Conservation (phyloP, 2,888 invertebrate species). For the Euzophera pinguis region DNA sequence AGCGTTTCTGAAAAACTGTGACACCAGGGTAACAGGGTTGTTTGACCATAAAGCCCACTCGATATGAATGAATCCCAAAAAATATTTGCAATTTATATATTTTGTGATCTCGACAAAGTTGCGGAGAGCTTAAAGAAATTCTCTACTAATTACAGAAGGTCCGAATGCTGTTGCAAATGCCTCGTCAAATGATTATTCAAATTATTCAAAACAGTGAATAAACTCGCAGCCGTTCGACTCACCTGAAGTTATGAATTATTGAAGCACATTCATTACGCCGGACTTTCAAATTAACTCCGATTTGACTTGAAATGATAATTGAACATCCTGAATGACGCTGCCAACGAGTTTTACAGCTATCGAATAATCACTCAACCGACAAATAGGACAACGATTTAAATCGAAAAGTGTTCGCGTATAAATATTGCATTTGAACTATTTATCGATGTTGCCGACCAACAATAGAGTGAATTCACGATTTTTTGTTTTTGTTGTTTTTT, state of each 20-base stretch:
- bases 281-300: constrained; percentile 22
- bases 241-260: constrained; percentile 42
- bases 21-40: too few relatives aligned
- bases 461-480: too few relatives aligned
- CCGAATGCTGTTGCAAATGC: constrained; percentile 44
- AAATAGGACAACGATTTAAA: constrained; percentile 2
- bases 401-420: constrained; percentile 1
- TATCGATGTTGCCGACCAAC: too few relatives aligned
- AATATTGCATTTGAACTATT: background rate
- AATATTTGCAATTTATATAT: background rate
- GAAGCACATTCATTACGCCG: constrained; percentile 31
- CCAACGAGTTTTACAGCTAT: constrained; percentile 15
- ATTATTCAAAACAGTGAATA: constrained; percentile 47
- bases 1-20: too few relatives aligned
- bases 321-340: constrained; percentile 15
- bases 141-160: constrained; percentile 59
- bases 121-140: constrained; percentile 62
- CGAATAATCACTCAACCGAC: constrained; percentile 6
- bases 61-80: too few relatives aligned
- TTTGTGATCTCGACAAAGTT: constrained; percentile 72
- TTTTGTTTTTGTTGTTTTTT: too few relatives aligned
- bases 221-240: constrained; percentile 34
- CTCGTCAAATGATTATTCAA: constrained; percentile 44
- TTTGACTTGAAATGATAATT: constrained; percentile 21
- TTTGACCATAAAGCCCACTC: too few relatives aligned